Percentiles rank a stretch among this genome's conserved stretches.
Conservation (phyloP, 2,888 invertebrate species). For the Lithosia quadra region DNA sequence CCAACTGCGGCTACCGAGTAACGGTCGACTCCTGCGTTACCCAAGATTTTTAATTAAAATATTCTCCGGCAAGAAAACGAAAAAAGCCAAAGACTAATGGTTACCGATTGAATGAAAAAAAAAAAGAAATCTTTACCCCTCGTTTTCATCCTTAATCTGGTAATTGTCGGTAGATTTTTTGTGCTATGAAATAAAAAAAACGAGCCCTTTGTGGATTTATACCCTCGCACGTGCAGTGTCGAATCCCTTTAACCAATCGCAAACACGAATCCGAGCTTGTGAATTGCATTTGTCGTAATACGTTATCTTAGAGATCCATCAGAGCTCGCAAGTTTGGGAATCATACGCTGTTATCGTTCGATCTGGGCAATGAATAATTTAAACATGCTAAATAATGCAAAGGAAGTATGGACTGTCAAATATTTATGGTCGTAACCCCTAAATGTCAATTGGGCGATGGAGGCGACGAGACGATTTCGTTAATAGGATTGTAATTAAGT, state of each 20-base stretch:
- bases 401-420: constrained; percentile 59
- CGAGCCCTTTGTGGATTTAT: constrained; percentile 75
- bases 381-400: constrained; percentile 53
- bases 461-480: constrained; percentile 68
- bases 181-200: constrained; percentile 68
- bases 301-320: constrained; percentile 63
- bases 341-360: constrained; percentile 52
- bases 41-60: constrained; percentile 73
- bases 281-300: constrained; percentile 68
- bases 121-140: constrained; percentile 60
- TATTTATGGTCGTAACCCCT: constrained; percentile 60
- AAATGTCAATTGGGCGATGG: constrained; percentile 64
- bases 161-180: constrained; percentile 81
- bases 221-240: constrained; percentile 79
- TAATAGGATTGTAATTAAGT: constrained; percentile 81
- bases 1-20: constrained; percentile 56
- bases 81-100: constrained; percentile 68
- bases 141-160: constrained; percentile 79
- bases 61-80: constrained; percentile 63
- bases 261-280: constrained; percentile 62
- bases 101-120: constrained; percentile 64
- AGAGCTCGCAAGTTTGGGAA: constrained; percentile 51
- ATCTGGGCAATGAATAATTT: constrained; percentile 58
- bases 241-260: constrained; percentile 73
- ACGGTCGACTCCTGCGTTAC: constrained; percentile 48